Percentiles rank a stretch among this genome's conserved stretches.
These are phyloP conservation scores for Empidonax alnorum DNA, from an alignment of 2,113 vertebrate genomes.

Conservation along the genomic window DNA sequence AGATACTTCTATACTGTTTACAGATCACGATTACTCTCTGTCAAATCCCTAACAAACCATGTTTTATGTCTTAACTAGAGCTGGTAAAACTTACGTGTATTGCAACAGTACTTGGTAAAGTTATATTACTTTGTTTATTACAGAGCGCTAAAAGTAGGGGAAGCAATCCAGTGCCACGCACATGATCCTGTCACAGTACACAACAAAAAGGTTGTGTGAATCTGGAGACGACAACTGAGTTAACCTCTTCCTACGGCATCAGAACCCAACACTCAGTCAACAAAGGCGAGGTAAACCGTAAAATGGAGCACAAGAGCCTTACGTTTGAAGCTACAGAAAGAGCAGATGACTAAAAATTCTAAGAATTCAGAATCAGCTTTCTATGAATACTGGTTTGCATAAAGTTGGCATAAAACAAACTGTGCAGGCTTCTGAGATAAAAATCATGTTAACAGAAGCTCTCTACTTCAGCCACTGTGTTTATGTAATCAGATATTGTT, in stretches of 20 bases:
- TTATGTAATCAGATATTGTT: not conserved
- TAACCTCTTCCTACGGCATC: not conserved
- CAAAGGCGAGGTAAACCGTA: not conserved
- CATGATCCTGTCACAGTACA: not conserved
- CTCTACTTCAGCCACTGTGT: not conserved
- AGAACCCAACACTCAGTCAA: not conserved
- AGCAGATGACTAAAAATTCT: not conserved
- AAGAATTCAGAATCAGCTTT: conserved; percentile 22
- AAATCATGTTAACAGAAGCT: not conserved
- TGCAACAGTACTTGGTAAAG: not conserved
- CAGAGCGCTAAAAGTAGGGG: not conserved
- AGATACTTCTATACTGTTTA: not conserved
- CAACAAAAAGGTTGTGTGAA: not conserved
- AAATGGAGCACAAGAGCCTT: not conserved
- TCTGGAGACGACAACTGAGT: not conserved
- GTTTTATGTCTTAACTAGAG: not conserved
- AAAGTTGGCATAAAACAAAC: not conserved
- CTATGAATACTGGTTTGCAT: not conserved
- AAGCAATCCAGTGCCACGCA: not conserved
- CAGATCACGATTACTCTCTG: not conserved
- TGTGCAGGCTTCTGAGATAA: not conserved
- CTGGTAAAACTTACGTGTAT: not conserved
- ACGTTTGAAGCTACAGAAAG: not conserved
- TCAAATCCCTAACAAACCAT: not conserved
- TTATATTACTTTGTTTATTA: not conserved